Percentiles rank a stretch among this genome's conserved stretches.
Evolutionary conservation across 1,140 invertebrate genomes (phyloP).

Genomic region (Drosophila ohnishii): DNA sequence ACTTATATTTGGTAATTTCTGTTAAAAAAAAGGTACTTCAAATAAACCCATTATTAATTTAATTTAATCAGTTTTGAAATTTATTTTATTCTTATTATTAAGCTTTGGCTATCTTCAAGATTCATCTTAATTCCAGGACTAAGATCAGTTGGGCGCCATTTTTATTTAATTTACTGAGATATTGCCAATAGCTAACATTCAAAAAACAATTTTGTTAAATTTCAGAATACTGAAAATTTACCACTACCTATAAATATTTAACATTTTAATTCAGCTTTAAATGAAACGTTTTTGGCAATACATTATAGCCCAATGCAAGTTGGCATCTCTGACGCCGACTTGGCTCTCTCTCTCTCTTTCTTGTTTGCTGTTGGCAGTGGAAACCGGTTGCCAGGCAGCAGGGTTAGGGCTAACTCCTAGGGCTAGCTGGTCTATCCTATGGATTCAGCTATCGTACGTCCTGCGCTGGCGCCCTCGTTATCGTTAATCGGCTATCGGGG

Average conservation of each 20-base stretch:
- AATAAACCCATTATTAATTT: too few species aligned
- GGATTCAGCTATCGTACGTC: constrained; percentile 9
- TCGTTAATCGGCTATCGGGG: constrained; percentile 30
- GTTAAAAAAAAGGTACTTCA: too few species aligned
- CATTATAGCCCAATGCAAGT: background rate
- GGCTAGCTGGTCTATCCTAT: constrained; percentile 10
- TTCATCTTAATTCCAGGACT: background rate
- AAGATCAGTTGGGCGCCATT: background rate
- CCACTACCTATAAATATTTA: too few species aligned
- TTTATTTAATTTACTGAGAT: too few species aligned
- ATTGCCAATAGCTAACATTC: too few species aligned
- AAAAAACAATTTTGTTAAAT: background rate
- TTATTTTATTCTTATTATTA: too few species aligned
- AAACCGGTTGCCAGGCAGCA: constrained; percentile 39
- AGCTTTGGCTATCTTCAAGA: background rate
- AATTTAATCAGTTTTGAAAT: too few species aligned
- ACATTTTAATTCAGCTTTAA: background rate
- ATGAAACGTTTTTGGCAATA: too few species aligned
- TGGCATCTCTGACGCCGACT: constrained; percentile 14
- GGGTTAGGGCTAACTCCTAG: constrained; percentile 25
- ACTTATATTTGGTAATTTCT: too few species aligned
- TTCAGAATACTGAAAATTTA: background rate
- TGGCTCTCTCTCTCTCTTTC: constrained; percentile 9
- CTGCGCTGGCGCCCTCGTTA: constrained; percentile 25
- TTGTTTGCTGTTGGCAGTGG: constrained; percentile 10